phyloP scores from a whole-genome alignment of 2,113 vertebrate genomes.

The Atherinomorus stipes region DNA sequence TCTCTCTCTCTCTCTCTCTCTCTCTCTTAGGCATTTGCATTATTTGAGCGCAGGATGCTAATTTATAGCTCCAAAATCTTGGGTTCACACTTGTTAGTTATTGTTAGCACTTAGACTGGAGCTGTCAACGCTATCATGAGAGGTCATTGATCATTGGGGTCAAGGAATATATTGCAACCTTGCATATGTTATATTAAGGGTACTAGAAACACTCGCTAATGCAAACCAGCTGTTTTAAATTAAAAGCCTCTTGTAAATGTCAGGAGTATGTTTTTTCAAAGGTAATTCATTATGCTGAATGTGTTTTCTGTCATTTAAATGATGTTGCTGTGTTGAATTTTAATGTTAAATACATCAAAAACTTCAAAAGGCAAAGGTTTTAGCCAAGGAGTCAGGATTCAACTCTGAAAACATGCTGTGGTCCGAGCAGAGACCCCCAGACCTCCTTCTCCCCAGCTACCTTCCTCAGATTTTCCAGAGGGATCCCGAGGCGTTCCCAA shows the following conservation, averaged over 20 bases:
- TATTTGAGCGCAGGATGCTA: neutral
- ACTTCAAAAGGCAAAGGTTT: neutral
- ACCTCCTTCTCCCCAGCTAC: neutral
- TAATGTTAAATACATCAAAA: neutral
- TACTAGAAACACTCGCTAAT: neutral
- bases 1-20: too few species aligned
- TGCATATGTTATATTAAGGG: too few species aligned
- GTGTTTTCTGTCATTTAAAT: neutral
- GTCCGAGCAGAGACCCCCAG: neutral
- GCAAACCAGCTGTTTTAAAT: neutral
- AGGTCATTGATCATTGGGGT: neutral
- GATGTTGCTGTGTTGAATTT: neutral
- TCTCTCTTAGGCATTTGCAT: too few species aligned
- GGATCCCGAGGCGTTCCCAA: neutral
- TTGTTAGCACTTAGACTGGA: neutral
- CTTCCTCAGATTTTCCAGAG: neutral
- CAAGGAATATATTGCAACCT: neutral
- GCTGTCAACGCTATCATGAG: neutral
- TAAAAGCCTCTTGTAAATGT: neutral
- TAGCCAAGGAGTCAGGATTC: neutral
- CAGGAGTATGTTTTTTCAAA: neutral
- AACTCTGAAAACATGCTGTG: neutral
- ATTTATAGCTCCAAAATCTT: neutral
- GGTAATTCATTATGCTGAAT: too few species aligned
- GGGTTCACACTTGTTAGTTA: neutral